Evolutionary conservation across 2,113 vertebrate species (phyloP).

Genomic region (Brachionichthys hirsutus): DNA sequence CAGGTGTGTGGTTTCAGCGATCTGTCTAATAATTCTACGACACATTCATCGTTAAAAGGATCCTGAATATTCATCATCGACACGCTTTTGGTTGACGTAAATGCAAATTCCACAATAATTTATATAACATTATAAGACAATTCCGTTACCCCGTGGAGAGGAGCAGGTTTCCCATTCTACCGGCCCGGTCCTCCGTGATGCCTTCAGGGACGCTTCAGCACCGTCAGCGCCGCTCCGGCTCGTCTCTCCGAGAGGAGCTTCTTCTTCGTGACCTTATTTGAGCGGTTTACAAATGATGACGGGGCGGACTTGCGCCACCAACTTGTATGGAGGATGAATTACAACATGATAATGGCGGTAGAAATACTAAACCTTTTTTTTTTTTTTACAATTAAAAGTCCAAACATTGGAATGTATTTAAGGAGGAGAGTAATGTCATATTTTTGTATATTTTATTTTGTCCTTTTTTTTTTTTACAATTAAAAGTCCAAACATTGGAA

Average conservation of each 20-base stretch:
- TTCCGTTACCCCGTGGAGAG: slow-evolving; percentile 39
- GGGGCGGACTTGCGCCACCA: not conserved
- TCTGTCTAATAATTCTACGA: not conserved
- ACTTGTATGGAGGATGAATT: not conserved
- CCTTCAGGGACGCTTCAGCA: not conserved
- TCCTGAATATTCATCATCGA: not conserved
- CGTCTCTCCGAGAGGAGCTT: not conserved
- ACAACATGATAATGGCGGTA: not conserved
- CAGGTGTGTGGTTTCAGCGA: not conserved
- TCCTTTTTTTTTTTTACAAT: too few species aligned
- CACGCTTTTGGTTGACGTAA: not conserved
- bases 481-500: too few species aligned
- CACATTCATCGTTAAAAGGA: not conserved
- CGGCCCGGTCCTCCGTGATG: not conserved
- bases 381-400: too few species aligned
- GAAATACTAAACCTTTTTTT: too few species aligned
- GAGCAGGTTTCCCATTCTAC: slow-evolving; percentile 50
- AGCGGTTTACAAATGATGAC: not conserved
- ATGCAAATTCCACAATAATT: not conserved
- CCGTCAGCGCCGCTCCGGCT: not conserved
- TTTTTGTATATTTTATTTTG: too few species aligned
- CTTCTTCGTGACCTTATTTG: too few species aligned
- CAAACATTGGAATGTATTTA: too few species aligned
- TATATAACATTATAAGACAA: not conserved
- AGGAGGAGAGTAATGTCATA: too few species aligned